Evolutionary conservation across 2,888 invertebrate genomes (phyloP), one percentile per base, ranked within the genome.

Genomic region (Drosophila niveifrons): DNA sequence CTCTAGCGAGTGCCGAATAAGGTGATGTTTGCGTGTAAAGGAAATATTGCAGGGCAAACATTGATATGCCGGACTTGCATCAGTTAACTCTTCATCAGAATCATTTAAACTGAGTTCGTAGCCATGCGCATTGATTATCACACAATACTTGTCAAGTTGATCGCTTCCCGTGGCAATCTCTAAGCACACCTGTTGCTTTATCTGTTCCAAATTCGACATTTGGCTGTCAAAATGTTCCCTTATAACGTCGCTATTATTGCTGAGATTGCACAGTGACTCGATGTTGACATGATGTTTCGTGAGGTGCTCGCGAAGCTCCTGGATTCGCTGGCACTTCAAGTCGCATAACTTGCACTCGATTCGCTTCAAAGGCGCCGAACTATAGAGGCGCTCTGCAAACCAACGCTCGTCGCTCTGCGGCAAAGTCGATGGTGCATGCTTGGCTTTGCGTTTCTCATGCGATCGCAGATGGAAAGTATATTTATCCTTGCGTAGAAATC

Each of bases 31-130:
- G n/a, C 92, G 89, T 2, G 71, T 68, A 53, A 90, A 92, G 6
- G 47, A 52, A 3, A 69, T 57, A 2, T 74, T 69, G 59, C 92
- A 92, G 1, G 81, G 47, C n/a, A 76, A 74, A 52, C 92, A 92
- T 1, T 66, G 72, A 48, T 92, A 91, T 39, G 65, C 70, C 0
- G 64, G 13, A 0, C 73, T 43, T 2, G 3, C 41, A 2, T 69
- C 81, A 0, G 84, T 75, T 18, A 55, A 17, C 23, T 92, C 91
- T 2, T 82, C 86, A 67, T 92, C 92, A 0, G 92, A 92, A 68
- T 93, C 92, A 46, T 88, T 91, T 1, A 92, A 74, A 6, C 88
- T 75, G 63, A 92, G 76, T 75, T 93, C 92, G 46, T 90, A 91
- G 2, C 91, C 92, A 71, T 88, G 62, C 2, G 79, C 77, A 77